Conservation (phyloP, 2,888 invertebrate genomes). For the Temnothorax ravouxi region DNA sequence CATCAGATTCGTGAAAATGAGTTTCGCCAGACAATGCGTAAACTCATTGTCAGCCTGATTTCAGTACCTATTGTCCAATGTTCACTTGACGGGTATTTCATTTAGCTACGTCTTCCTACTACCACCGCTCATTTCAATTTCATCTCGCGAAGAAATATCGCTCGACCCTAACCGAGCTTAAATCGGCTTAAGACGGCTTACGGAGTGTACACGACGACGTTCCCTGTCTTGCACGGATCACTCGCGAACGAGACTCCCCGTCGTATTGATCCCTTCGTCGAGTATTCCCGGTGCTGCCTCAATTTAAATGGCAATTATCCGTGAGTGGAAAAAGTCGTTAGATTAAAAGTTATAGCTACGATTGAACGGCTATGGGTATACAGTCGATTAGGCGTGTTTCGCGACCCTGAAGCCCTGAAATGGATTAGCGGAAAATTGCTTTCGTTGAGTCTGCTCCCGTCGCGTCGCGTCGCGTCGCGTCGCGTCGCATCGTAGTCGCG, state of each 20-base stretch:
- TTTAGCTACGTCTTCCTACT: constrained; percentile 55
- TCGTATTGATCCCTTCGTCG: constrained; percentile 69
- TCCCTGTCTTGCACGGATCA: constrained; percentile 36
- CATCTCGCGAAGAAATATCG: constrained; percentile 73
- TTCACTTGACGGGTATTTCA: constrained; percentile 66
- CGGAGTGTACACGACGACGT: constrained; percentile 64
- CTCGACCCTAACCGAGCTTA: constrained; percentile 74
- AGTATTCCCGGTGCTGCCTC: constrained; percentile 60
- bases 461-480: constrained; percentile 22
- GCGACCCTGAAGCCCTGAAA: constrained; percentile 49
- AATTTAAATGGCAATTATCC: constrained; percentile 77
- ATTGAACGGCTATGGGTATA: constrained; percentile 35
- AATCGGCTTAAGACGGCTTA: constrained; percentile 73
- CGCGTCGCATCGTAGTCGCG: constrained; percentile 17
- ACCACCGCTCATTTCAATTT: constrained; percentile 73
- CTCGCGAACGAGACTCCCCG: constrained; percentile 38
- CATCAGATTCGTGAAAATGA: constrained; percentile 1
- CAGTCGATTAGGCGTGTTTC: constrained; percentile 69
- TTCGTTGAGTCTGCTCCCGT: neutral
- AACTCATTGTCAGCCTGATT: neutral
- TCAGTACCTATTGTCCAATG: neutral
- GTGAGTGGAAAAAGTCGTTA: constrained; percentile 72
- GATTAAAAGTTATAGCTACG: constrained; percentile 68
- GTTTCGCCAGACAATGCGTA: constrained; percentile 33
- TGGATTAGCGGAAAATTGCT: constrained; percentile 62